Evolutionary conservation across 1,140 invertebrate genomes (phyloP), one percentile per base, ranked within the genome.

Genomic region (Bombus ignitus): DNA sequence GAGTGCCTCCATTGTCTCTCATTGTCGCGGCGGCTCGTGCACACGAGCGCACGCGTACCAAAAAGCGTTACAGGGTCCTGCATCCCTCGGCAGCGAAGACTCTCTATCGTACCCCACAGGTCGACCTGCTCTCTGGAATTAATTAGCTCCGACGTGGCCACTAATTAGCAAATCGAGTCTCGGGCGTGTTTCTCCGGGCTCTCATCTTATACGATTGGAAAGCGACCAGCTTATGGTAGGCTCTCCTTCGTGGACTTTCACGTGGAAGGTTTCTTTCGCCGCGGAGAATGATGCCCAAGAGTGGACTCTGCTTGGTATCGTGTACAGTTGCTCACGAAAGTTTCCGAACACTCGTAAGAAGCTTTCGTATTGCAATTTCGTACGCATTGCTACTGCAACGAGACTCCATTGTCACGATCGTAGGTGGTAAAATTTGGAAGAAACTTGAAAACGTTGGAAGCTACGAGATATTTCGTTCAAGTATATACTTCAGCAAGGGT

Each of bases 121-220:
- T 28, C 53, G 84, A 75, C 72, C 71, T 82, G 79, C 72, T 77
- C 88, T 59, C 81, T 86, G 74, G 89, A 87, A 93, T 93, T 94
- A 94, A 94, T 94, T 93, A 93, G 91, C 83, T 88, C 84, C 39
- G 91, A 92, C 89, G 91, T 83, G 89, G 89, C 75, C 72, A 72
- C 89, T 93, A 94, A 93, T 94, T 94, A 93, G 92, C 93, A 90
- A 91, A 93, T 93, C 92, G 91, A 92, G 72, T 77, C 82, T 77
- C 72, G 66, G 76, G n/a, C 35, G 83, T 75, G 59, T 62, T 62
- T 62, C 28, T 62, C 59, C 28, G 12, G 28, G 4, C 28, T 62
- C 59, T 66, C n/a, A 15, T 66, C n/a, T 32, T 66, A 6, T 57
- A 42, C 76, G 57, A 84, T 81, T 79, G 75, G 75, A 79, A 79